Base-by-base conservation (phyloP, 2,113 vertebrate species). In the Ammospiza caudacuta region DNA sequence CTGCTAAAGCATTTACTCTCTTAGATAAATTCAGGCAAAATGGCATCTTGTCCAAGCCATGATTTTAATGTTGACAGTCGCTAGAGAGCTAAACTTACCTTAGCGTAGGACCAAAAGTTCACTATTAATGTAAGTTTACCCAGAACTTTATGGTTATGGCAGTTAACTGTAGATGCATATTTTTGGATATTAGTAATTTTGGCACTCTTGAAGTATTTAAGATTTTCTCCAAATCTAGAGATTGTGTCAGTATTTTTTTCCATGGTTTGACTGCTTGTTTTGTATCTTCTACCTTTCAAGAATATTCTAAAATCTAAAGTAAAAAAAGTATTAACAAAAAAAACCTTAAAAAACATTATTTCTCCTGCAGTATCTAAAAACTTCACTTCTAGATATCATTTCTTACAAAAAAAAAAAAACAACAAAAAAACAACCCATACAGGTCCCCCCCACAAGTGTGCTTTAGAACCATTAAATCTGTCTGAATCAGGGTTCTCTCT, bases 1-100 rank as follows among this genome's bases (percentile, higher is more conserved):
- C 87, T 94, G 37, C 72, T 93, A 87, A 90, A 28, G 62, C n/a
- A 92, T 75, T 81, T 61, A 70, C 85, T 87, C 92, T 90, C 88
- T 89, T 61, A 52, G 47, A 31, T 80, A 81, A 77, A 89, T 70
- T 77, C 70, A 89, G 47, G 62, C 33, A 96, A 95, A 22, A 64
- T 31, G 24, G 58, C 64, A 91, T 35, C 44, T 92, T 49, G 7
- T 92, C 51, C 69, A 79, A 61, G 41, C 19, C 33, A 83, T 28
- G 20, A 91, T 49, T 52, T 64, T 93, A 94, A 89, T n/a, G 55
- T 46, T 91, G 75, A 77, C 21, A 90, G 52, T 85, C 78, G 49
- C 24, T 84, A 57, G 16, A 59, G n/a, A 64, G 59, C 10, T 68
- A 49, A 9, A 76, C 28, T n/a, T 47, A 69, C 19, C 37, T 83